Percentiles rank a stretch among this genome's conserved stretches.
These are phyloP conservation scores for Pterocles orientalis DNA, from an alignment of 2,113 vertebrate species.

Conservation along the genomic window DNA sequence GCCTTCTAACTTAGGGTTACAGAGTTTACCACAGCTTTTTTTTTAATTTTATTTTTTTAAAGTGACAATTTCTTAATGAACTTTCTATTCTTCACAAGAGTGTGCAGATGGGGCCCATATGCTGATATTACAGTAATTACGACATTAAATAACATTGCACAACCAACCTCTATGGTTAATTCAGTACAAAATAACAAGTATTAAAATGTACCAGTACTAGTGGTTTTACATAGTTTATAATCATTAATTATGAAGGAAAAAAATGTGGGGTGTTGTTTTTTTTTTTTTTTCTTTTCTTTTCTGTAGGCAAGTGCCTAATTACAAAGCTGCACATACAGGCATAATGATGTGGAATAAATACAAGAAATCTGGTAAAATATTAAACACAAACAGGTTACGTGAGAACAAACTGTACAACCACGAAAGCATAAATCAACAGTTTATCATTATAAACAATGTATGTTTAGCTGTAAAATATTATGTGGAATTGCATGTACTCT, in stretches of 20 bases:
- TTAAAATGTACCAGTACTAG: conserved; percentile 85
- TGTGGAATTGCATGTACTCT: conserved; percentile 56
- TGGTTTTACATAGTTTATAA: conserved; percentile 78
- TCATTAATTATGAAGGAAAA: conserved; percentile 78
- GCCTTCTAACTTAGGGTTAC: conserved; percentile 65
- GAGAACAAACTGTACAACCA: conserved; percentile 79
- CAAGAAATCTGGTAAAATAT: conserved; percentile 82
- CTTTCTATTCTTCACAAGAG: conserved; percentile 74
- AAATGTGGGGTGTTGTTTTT: neutral
- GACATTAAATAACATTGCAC: conserved; percentile 86
- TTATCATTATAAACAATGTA: conserved; percentile 62
- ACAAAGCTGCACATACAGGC: conserved; percentile 90
- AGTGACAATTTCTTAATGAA: conserved; percentile 66
- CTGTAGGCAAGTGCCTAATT: conserved; percentile 86
- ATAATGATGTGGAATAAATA: conserved; percentile 90
- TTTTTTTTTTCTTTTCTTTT: conserved; percentile 78
- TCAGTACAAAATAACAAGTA: conserved; percentile 84
- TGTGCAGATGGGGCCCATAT: conserved; percentile 76
- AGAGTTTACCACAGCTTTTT: conserved; percentile 76
- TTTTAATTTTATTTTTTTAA: conserved; percentile 61
- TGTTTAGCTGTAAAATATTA: conserved; percentile 64
- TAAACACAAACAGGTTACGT: conserved; percentile 78
- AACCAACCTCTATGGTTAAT: conserved; percentile 83
- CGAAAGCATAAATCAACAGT: conserved; percentile 58
- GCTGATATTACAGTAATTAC: conserved; percentile 82